Evolutionary conservation across 2,113 vertebrate genomes (phyloP).

Genomic region (Megaceryle maxima): DNA sequence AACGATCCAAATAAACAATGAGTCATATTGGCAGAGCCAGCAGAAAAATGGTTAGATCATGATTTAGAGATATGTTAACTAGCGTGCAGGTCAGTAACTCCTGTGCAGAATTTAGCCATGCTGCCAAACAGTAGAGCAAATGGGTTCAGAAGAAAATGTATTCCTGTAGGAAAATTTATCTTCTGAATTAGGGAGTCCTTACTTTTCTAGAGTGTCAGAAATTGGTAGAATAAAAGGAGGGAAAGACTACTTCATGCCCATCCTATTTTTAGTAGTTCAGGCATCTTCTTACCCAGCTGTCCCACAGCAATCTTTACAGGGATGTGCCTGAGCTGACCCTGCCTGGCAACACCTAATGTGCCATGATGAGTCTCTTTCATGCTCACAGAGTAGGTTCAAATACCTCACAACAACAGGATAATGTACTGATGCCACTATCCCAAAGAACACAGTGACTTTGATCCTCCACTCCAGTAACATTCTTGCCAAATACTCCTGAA

Average conservation of each 20-base stretch:
- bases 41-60: background rate
- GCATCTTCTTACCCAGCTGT: background rate
- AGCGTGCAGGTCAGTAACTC: background rate
- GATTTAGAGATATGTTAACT: background rate
- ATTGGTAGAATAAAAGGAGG: background rate
- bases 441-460: background rate
- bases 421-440: background rate
- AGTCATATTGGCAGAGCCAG: background rate
- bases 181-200: background rate
- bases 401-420: background rate
- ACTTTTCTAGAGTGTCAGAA: background rate
- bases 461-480: background rate
- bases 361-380: background rate
- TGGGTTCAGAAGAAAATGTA: background rate
- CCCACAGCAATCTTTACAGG: background rate
- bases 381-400: background rate
- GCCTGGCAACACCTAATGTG: background rate
- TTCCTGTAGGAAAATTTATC: background rate
- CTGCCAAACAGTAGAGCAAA: background rate
- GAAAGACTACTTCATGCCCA: background rate
- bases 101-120: background rate
- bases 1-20: background rate
- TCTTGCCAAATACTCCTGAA: accelerated
- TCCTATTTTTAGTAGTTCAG: background rate
- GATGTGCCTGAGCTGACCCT: background rate